phyloP scores from a whole-genome alignment of 2,797 vertebrate genomes.

The Chromobotia macracanthus region DNA sequence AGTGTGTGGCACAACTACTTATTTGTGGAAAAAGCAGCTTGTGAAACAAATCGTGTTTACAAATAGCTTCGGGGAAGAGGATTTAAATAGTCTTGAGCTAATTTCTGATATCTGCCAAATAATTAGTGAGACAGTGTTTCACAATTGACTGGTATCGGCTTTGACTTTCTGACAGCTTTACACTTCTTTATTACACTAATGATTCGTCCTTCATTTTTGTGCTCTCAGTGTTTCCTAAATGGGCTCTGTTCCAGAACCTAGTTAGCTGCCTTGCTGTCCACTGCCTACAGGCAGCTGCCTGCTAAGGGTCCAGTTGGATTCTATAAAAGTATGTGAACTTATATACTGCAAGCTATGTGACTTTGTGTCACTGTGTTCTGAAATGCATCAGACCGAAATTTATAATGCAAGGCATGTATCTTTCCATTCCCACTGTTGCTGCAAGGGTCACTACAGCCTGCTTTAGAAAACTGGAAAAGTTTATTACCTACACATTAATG shows the following conservation, averaged over 20 bases:
- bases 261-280: background rate
- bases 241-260: background rate
- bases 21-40: slow-evolving; percentile 18
- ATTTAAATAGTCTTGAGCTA: slow-evolving; percentile 48
- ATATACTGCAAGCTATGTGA: background rate
- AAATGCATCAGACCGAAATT: background rate
- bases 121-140: slow-evolving; percentile 12
- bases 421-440: no score
- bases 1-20: slow-evolving; percentile 27
- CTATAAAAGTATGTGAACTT: background rate
- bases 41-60: slow-evolving; percentile 34
- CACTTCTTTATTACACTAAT: background rate
- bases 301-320: background rate
- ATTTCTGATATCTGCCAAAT: slow-evolving; percentile 37
- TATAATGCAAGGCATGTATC: background rate
- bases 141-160: slow-evolving; percentile 19
- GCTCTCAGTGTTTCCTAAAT: slow-evolving; percentile 11
- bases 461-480: background rate
- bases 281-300: background rate
- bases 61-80: slow-evolving; percentile 12
- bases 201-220: background rate
- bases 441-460: no score
- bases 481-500: background rate
- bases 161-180: slow-evolving; percentile 22
- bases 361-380: background rate